A percentile compares a stretch with the other conserved stretches of the same genome.
Conservation (phyloP, 2,113 vertebrate genomes). For the Lycaon pictus region DNA sequence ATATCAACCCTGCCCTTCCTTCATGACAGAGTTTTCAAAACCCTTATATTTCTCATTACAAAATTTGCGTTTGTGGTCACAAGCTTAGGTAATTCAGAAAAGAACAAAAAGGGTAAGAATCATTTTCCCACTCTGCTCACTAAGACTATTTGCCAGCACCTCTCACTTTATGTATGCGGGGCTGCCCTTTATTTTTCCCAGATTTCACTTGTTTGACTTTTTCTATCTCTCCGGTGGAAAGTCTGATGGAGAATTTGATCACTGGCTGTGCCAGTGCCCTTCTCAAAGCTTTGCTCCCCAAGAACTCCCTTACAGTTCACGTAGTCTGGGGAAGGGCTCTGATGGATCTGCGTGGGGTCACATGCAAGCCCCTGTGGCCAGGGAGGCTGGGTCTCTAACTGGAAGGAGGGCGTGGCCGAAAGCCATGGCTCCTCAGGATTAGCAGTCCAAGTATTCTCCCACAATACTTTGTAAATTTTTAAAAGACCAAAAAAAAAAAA, state of each 20-base stretch:
- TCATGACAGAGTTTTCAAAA: not conserved
- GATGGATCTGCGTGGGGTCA: not conserved
- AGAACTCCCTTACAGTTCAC: not conserved
- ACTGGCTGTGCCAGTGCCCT: not conserved
- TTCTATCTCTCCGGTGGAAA: not conserved
- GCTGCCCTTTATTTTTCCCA: not conserved
- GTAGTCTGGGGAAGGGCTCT: not conserved
- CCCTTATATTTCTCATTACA: slow-evolving; percentile 5
- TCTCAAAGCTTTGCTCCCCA: not conserved
- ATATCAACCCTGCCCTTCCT: not conserved
- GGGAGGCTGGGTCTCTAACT: not conserved
- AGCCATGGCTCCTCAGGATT: not conserved
- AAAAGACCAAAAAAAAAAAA: not conserved
- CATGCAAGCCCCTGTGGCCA: too few relatives aligned
- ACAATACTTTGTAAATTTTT: not conserved
- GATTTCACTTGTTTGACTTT: not conserved
- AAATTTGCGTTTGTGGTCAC: not conserved
- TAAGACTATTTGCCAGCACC: not conserved
- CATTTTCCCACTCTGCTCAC: not conserved
- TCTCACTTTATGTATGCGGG: not conserved
- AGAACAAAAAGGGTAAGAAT: not conserved
- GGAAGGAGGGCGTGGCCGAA: not conserved
- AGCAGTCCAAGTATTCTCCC: not conserved
- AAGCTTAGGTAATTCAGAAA: slow-evolving; percentile 26
- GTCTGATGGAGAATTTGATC: not conserved